Conservation (phyloP, 1,140 invertebrate genomes). For the Teleogryllus occipitalis region DNA sequence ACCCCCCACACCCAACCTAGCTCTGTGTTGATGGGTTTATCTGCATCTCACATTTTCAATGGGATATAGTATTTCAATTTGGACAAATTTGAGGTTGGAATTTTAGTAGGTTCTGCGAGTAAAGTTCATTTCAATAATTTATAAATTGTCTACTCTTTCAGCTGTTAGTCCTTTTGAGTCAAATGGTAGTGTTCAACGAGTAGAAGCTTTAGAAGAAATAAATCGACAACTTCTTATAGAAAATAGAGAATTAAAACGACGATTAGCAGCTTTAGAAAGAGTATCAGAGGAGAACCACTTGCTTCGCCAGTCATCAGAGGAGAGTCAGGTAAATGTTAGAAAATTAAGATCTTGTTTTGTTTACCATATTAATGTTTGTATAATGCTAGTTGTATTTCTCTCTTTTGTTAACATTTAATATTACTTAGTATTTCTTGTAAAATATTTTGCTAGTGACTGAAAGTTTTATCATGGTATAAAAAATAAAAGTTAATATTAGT, state of each 20-base stretch:
- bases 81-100: too few species aligned
- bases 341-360: background rate
- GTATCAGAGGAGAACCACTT: constrained; percentile 53
- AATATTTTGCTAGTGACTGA: background rate
- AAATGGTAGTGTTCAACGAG: background rate
- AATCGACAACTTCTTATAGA: constrained; percentile 47
- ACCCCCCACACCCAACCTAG: too few species aligned
- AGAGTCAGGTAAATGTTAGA: constrained; percentile 43
- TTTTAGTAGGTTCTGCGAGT: too few species aligned
- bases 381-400: background rate
- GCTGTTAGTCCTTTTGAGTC: background rate
- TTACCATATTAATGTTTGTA: background rate
- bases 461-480: background rate
- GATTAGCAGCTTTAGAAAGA: constrained; percentile 48
- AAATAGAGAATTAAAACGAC: constrained; percentile 53
- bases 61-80: too few species aligned
- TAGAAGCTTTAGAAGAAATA: constrained; percentile 32
- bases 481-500: background rate
- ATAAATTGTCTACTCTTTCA: background rate
- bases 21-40: too few species aligned
- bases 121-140: background rate
- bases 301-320: constrained; percentile 50
- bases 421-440: background rate
- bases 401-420: background rate
- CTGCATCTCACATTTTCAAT: too few species aligned